phyloP scores from a whole-genome alignment of 2,888 invertebrate species.

The Thereva nobilitata region DNA sequence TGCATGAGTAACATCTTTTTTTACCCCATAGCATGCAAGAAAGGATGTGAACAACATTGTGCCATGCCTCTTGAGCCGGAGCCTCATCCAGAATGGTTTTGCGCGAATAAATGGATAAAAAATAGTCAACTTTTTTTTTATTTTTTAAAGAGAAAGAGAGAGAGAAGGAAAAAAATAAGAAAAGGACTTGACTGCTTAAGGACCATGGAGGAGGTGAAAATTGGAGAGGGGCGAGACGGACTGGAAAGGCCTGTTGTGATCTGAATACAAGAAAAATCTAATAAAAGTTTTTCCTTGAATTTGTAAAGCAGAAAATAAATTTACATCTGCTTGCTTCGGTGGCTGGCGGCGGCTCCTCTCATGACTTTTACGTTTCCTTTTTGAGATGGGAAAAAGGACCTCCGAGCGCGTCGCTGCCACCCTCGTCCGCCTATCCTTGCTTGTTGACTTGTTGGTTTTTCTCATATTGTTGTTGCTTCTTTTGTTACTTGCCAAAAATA shows the following conservation, averaged over 20 bases:
- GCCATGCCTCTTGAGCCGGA: not conserved
- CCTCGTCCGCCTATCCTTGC: too few relatives aligned
- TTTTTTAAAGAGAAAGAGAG: not conserved
- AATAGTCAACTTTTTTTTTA: not conserved
- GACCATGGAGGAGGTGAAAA: conserved; percentile 21
- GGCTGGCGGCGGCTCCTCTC: conserved; percentile 8
- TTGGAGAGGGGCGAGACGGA: not conserved
- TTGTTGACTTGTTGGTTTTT: too few relatives aligned
- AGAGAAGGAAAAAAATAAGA: not conserved
- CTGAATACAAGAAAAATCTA: conserved; percentile 35
- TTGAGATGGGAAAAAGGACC: too few relatives aligned
- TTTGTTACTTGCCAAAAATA: too few relatives aligned
- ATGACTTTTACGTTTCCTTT: conserved; percentile 31
- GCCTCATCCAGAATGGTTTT: conserved; percentile 1
- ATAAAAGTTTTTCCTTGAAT: conserved; percentile 34
- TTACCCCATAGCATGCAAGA: not conserved
- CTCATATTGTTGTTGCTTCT: too few relatives aligned
- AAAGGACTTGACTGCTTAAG: too few relatives aligned
- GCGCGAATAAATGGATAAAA: not conserved
- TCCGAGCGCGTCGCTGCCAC: too few relatives aligned
- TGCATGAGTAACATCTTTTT: conserved; percentile 37
- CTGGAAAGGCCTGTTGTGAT: conserved; percentile 25
- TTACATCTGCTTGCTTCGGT: conserved; percentile 12
- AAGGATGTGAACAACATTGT: conserved; percentile 8
- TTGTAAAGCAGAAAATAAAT: conserved; percentile 33